phyloP scores from a whole-genome alignment of 1,140 invertebrate species.

The Mamestra configurata region DNA sequence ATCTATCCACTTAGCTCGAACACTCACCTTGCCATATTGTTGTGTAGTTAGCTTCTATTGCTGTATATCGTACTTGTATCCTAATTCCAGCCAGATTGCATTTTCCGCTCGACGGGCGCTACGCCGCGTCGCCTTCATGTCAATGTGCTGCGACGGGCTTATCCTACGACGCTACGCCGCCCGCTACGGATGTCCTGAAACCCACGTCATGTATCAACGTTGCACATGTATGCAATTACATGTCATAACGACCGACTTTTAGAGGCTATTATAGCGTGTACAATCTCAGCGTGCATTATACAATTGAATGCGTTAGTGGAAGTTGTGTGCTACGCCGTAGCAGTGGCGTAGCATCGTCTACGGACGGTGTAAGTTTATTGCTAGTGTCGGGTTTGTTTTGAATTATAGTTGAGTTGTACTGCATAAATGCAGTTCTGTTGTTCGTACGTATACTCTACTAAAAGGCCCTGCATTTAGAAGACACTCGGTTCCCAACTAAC shows the following conservation, averaged over 20 bases:
- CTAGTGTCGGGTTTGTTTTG: slow-evolving; percentile 4
- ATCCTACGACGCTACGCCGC: slow-evolving; percentile 35
- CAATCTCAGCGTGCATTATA: slow-evolving; percentile 12
- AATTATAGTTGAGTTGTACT: background rate
- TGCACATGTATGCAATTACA: slow-evolving; percentile 24
- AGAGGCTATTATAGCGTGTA: slow-evolving; percentile 31
- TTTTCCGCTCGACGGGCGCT: slow-evolving; percentile 58
- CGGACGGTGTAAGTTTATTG: slow-evolving; percentile 29
- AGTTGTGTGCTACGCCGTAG: slow-evolving; percentile 34
- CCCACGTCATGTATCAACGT: background rate
- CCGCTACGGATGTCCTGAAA: slow-evolving; percentile 9
- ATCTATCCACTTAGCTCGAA: slow-evolving; percentile 8
- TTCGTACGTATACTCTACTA: background rate
- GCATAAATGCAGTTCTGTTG: background rate
- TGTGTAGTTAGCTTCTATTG: background rate
- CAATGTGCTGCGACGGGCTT: slow-evolving; percentile 34
- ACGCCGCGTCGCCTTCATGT: slow-evolving; percentile 32
- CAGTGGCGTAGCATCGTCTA: slow-evolving; percentile 26
- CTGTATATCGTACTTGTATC: slow-evolving; percentile 15
- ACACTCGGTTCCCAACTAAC: background rate
- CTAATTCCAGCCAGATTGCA: slow-evolving; percentile 62
- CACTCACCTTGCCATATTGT: background rate
- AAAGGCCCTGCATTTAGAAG: background rate
- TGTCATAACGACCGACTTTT: background rate
- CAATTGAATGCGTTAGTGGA: slow-evolving; percentile 21